Evolutionary conservation across 2,113 vertebrate genomes (phyloP), one percentile per base, ranked within the genome.

Genomic region (Gambusia holbrooki): DNA sequence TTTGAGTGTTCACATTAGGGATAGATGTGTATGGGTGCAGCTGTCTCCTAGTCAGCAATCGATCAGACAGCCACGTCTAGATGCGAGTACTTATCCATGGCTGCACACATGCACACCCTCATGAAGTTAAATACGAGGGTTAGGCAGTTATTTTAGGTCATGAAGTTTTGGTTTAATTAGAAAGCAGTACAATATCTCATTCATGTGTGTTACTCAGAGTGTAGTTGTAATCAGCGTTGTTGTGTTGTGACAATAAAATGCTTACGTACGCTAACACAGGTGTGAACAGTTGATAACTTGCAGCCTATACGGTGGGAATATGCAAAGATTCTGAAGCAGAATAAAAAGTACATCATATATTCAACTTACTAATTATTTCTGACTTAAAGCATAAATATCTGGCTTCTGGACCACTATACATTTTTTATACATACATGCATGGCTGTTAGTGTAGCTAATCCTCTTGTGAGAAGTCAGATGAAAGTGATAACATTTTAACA

Each of bases 61-160:
- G 66, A 77, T 54, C 61, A 30, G 82, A 75, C 51, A 69, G 8
- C 73, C 67, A 72, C 33, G 37, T 45, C 67, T 75, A 51, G 65
- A 62, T 69, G 48, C 76, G 33, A 71, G 14, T 67, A 61, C 74
- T 65, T 77, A 19, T 66, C 33, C 35, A 32, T 6, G 15, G 28
- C 35, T 35, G 25, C 45, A 68, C 48, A 9, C 40, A 27, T 62
- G 58, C 74, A 5, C 28, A 64, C 77, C 66, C 37, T 33, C 12
- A 40, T 58, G 76, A 79, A 70, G 78, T 72, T 25, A 62, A 75
- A 69, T 74, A 74, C 22, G 83, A 64, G 74, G 65, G 75, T 72
- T 33, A 71, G 76, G 61, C 77, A 81, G 88, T 73, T 78, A 66
- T 79, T 71, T 84, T 84, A 30, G 40, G 77, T 33, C 71, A 69